Evolutionary conservation across 2,113 vertebrate species (phyloP).

Genomic region (Phyllopteryx taeniolatus): DNA sequence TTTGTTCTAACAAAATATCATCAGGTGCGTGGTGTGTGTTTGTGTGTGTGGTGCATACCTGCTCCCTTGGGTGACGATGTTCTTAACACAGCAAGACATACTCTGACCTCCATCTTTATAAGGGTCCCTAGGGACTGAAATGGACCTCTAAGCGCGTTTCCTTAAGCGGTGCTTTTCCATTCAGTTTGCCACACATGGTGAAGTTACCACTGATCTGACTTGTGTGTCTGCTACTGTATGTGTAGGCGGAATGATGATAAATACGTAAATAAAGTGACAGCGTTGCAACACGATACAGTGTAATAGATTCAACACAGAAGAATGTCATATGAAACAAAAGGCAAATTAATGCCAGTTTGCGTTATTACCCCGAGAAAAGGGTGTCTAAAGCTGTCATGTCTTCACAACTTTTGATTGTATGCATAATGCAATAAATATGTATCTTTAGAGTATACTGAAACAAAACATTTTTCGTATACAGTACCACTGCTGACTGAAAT

Average conservation of each 20-base stretch:
- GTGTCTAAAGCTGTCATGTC: background rate
- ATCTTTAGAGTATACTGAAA: too few relatives aligned
- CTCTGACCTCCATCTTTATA: conserved; percentile 4
- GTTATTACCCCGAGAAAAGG: too few relatives aligned
- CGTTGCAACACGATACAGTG: background rate
- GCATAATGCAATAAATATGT: too few relatives aligned
- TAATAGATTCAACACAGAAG: background rate
- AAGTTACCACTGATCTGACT: background rate
- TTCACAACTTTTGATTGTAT: background rate
- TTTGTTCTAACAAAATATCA: background rate
- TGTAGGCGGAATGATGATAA: background rate
- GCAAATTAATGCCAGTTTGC: too few relatives aligned
- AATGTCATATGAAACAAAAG: too few relatives aligned
- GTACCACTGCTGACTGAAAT: background rate
- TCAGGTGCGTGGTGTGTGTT: background rate
- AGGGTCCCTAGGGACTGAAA: background rate
- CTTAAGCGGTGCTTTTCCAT: background rate
- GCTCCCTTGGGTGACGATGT: conserved; percentile 3
- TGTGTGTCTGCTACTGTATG: background rate
- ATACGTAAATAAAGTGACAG: background rate
- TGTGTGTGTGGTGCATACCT: conserved; percentile 3
- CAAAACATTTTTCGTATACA: background rate
- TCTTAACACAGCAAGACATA: background rate
- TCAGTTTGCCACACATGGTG: background rate
- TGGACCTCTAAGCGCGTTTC: background rate